Conservation (phyloP, 1,140 invertebrate species). For the Drosophila eugracilis region DNA sequence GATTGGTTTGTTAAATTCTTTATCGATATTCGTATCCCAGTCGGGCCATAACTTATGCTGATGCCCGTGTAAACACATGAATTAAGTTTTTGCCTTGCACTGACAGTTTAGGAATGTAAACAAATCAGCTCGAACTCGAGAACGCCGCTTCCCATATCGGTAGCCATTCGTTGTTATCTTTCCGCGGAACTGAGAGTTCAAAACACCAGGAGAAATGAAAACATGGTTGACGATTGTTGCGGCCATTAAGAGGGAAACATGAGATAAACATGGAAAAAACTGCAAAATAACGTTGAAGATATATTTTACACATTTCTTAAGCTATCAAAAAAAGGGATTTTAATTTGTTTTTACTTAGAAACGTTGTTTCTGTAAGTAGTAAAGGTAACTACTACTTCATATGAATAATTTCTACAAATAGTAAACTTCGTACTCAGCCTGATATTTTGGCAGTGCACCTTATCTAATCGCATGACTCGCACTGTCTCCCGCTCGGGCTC, state of each 20-base stretch:
- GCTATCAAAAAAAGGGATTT: too few relatives aligned
- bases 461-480: conserved; percentile 44
- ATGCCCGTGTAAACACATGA: conserved; percentile 25
- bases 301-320: too few relatives aligned
- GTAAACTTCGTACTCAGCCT: too few relatives aligned
- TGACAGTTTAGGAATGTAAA: conserved; percentile 29
- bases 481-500: conserved; percentile 24
- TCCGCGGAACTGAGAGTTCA: background rate
- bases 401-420: too few relatives aligned
- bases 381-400: too few relatives aligned
- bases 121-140: conserved; percentile 8
- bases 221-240: background rate
- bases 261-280: background rate
- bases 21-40: conserved; percentile 23
- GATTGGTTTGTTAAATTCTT: conserved; percentile 6
- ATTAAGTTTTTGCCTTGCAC: conserved; percentile 21
- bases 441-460: conserved; percentile 12
- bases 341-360: too few relatives aligned
- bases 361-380: too few relatives aligned
- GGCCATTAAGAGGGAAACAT: background rate
- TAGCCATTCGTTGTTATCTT: conserved; percentile 16
- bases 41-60: conserved; percentile 25
- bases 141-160: conserved; percentile 12
- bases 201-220: conserved; percentile 6
- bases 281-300: too few relatives aligned